These are phyloP conservation scores for Cuniculus paca DNA, from an alignment of 2,797 vertebrate species.

Conservation along the genomic window DNA sequence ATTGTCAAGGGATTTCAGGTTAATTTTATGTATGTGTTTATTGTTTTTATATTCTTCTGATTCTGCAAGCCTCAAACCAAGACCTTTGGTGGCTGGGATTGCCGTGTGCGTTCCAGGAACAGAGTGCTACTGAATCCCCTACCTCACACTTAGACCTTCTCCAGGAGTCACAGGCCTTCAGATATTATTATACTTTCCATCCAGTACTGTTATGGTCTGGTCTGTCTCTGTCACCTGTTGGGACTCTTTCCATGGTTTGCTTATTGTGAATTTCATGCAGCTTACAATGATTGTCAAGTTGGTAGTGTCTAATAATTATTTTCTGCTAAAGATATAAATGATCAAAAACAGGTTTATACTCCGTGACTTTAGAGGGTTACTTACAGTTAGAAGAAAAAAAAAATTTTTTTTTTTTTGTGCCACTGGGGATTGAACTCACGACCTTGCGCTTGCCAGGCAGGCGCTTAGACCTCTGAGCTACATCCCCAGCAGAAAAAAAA, in stretches of 20 bases:
- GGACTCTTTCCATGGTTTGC: background rate
- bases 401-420: too few species aligned
- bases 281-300: background rate
- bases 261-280: background rate
- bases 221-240: background rate
- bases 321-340: slow-evolving; percentile 11
- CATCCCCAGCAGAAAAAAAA: too few species aligned
- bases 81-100: background rate
- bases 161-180: background rate
- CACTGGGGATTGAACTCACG: too few species aligned
- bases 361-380: background rate
- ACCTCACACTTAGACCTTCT: background rate
- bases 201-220: background rate
- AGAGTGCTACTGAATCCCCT: background rate
- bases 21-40: background rate
- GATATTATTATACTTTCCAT: background rate
- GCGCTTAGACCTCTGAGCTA: too few species aligned
- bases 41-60: background rate
- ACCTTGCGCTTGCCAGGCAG: too few species aligned
- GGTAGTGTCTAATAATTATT: background rate
- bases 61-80: background rate
- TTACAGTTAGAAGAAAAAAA: background rate
- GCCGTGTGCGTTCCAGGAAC: background rate
- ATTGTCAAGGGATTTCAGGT: background rate
- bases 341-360: background rate